phyloP scores from a whole-genome alignment of 2,797 vertebrate genomes.

The Kryptolebias ocellatus region DNA sequence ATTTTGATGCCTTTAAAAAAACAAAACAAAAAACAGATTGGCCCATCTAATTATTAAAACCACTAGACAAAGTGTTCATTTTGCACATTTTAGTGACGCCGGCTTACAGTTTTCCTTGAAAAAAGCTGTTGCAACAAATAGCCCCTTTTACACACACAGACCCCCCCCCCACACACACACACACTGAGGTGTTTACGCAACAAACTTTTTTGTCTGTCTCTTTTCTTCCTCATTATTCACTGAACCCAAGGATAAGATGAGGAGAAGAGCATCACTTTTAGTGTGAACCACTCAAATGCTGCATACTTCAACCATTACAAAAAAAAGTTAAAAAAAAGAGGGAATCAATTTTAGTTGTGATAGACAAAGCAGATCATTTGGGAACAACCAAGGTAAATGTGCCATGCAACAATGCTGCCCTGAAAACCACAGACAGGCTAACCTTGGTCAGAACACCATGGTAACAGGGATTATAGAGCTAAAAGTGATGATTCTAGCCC shows the following conservation, averaged over 20 bases:
- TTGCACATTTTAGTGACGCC: background rate
- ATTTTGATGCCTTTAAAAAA: too few relatives aligned
- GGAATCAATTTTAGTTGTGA: slow-evolving; percentile 67
- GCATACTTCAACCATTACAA: slow-evolving; percentile 50
- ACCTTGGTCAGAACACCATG: slow-evolving; percentile 70
- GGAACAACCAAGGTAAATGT: slow-evolving; percentile 67
- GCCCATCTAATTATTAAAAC: background rate
- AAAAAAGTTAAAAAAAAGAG: slow-evolving; percentile 25
- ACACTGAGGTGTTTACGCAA: slow-evolving; percentile 43
- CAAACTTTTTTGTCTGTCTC: slow-evolving; percentile 22
- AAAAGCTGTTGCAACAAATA: slow-evolving; percentile 2
- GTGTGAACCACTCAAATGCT: slow-evolving; percentile 59
- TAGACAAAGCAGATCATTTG: slow-evolving; percentile 33
- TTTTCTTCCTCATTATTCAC: slow-evolving; percentile 43
- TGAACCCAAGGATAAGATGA: slow-evolving; percentile 61
- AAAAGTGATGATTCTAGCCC: slow-evolving; percentile 34
- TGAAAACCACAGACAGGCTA: slow-evolving; percentile 38
- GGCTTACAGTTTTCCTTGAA: slow-evolving; percentile 28
- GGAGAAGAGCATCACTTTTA: slow-evolving; percentile 49
- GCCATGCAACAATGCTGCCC: slow-evolving; percentile 33
- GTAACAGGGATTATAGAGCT: slow-evolving; percentile 56
- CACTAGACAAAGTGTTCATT: background rate
- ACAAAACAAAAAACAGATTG: too few relatives aligned
- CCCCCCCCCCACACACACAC: background rate
- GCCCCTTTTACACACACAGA: background rate